Evolutionary conservation across 2,797 vertebrate genomes (phyloP).

Genomic region (Acrossocheilus wenchowensis): DNA sequence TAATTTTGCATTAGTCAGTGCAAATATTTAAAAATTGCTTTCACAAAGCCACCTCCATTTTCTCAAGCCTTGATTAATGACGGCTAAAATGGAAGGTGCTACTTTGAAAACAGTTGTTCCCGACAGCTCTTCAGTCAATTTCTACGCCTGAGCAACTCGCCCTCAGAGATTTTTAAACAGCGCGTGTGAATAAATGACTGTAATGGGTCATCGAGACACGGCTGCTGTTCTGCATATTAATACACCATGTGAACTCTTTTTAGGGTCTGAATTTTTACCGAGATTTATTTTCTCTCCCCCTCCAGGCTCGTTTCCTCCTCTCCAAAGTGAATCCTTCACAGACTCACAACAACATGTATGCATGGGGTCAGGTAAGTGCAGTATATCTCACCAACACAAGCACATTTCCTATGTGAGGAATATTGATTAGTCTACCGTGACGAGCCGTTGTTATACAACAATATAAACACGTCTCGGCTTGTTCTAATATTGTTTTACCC

Average conservation of each 20-base stretch:
- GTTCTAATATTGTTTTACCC: neutral
- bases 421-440: slow-evolving; percentile 22
- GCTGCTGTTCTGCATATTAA: slow-evolving; percentile 18
- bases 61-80: slow-evolving; percentile 19
- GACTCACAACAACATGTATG: slow-evolving; percentile 98
- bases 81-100: slow-evolving; percentile 2
- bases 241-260: neutral
- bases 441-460: neutral
- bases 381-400: neutral
- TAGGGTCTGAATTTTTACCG: neutral
- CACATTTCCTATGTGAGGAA: neutral
- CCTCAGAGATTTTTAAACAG: neutral
- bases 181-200: slow-evolving; percentile 22
- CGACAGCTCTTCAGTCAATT: slow-evolving; percentile 18
- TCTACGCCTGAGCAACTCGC: slow-evolving; percentile 14
- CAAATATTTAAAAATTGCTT: slow-evolving; percentile 30
- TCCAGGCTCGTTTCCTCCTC: slow-evolving; percentile 92
- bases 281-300: slow-evolving; percentile 30
- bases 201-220: slow-evolving; percentile 22
- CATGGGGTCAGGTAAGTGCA: slow-evolving; percentile 91
- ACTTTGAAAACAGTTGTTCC: slow-evolving; percentile 18
- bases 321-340: slow-evolving; percentile 99
- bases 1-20: neutral
- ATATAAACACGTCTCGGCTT: slow-evolving; percentile 10
- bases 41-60: slow-evolving; percentile 12